Percentiles rank a stretch among this genome's conserved stretches.
Evolutionary conservation across 2,113 vertebrate genomes (phyloP).

Genomic region (Polyodon spathula): DNA sequence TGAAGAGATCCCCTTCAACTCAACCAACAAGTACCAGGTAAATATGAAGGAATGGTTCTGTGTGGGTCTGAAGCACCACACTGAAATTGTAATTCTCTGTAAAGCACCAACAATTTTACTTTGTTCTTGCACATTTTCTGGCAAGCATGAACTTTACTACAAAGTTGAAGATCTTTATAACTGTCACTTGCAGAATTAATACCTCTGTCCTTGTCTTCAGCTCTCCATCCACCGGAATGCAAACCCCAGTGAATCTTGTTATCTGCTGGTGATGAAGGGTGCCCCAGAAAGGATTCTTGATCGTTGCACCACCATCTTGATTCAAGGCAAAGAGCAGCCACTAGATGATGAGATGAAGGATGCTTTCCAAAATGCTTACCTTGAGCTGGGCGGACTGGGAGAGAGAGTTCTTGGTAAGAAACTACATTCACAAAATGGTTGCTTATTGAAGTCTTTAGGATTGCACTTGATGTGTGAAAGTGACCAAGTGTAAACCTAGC

Average conservation of each 20-base stretch:
- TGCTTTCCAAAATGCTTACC: conserved; percentile 78
- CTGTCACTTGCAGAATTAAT: too few relatives aligned
- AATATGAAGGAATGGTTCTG: too few relatives aligned
- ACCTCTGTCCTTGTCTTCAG: conserved; percentile 37
- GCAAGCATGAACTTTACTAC: too few relatives aligned
- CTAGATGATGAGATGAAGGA: conserved; percentile 71
- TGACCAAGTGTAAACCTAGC: too few relatives aligned
- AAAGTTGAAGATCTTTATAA: background rate
- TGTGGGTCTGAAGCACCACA: background rate
- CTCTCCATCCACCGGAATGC: conserved; percentile 77
- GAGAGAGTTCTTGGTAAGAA: conserved; percentile 72
- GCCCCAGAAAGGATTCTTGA: conserved; percentile 84
- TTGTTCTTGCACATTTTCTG: too few relatives aligned
- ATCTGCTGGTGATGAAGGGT: conserved; percentile 86
- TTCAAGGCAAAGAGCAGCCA: conserved; percentile 64
- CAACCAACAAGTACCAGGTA: conserved; percentile 92
- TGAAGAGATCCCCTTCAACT: conserved; percentile 86
- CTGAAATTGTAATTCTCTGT: too few relatives aligned
- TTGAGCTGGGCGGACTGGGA: conserved; percentile 81
- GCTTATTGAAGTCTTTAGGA: too few relatives aligned
- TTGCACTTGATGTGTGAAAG: too few relatives aligned
- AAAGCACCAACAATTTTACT: too few relatives aligned
- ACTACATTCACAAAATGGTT: too few relatives aligned
- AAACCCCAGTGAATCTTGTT: conserved; percentile 58
- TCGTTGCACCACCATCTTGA: conserved; percentile 75